These are phyloP conservation scores for Caranx melampygus DNA, from an alignment of 2,113 vertebrate genomes.

Conservation along the genomic window DNA sequence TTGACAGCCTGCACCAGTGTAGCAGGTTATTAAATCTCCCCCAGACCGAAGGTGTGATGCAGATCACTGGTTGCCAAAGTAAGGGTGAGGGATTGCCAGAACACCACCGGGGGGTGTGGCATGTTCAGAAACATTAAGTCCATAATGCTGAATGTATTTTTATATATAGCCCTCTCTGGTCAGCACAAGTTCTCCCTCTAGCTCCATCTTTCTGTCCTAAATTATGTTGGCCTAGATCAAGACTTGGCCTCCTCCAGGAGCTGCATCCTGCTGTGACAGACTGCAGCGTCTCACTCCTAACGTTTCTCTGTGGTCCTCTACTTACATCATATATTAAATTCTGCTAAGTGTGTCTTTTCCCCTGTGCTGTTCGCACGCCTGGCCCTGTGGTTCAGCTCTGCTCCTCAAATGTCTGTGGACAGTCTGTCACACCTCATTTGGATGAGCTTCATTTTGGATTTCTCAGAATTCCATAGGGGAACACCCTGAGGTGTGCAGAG, in stretches of 20 bases:
- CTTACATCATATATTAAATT: slow-evolving; percentile 34
- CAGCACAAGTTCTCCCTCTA: slow-evolving; percentile 4
- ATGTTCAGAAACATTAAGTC: slow-evolving; percentile 20
- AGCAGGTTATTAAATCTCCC: slow-evolving; percentile 9
- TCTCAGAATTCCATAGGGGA: slow-evolving; percentile 15
- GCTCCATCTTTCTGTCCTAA: slow-evolving; percentile 29
- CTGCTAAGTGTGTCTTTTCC: slow-evolving; percentile 7
- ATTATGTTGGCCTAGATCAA: slow-evolving; percentile 32
- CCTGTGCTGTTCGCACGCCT: not conserved
- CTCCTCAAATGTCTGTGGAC: not conserved
- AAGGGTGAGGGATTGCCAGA: slow-evolving; percentile 5
- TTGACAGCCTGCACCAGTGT: not conserved
- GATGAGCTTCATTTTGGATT: slow-evolving; percentile 23
- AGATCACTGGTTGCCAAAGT: not conserved
- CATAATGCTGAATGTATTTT: not conserved
- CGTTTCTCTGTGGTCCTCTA: slow-evolving; percentile 22
- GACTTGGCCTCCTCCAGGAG: not conserved
- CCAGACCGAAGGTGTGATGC: not conserved
- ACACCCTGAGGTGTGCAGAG: not conserved
- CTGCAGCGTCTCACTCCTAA: not conserved
- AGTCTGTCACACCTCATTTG: slow-evolving; percentile 33
- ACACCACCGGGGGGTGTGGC: not conserved
- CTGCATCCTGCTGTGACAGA: slow-evolving; percentile 20
- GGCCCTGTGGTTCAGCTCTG: not conserved
- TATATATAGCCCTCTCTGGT: not conserved